Evolutionary conservation across 2,888 invertebrate genomes (phyloP).

Genomic region (Philereme vetulata): DNA sequence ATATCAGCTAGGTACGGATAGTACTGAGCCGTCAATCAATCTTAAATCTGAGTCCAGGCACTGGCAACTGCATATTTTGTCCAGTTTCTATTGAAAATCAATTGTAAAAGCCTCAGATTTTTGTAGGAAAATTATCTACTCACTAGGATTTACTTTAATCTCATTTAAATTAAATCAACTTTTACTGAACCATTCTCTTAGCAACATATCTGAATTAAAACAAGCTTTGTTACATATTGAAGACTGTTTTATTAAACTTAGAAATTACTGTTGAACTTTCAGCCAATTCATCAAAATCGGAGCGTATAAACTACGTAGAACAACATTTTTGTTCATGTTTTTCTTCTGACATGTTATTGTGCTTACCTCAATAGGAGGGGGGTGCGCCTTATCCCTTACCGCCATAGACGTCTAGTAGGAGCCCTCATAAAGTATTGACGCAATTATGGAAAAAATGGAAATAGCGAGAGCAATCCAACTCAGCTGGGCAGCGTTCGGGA

Average conservation of each 20-base stretch:
- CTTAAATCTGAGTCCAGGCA: too few relatives aligned
- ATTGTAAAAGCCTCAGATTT: too few relatives aligned
- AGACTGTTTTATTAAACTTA: background rate
- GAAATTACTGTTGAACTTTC: conserved; percentile 17
- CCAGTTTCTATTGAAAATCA: too few relatives aligned
- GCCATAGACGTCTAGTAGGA: conserved; percentile 11
- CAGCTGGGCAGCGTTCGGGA: too few relatives aligned
- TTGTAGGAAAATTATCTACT: too few relatives aligned
- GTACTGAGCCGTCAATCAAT: too few relatives aligned
- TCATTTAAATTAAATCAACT: too few relatives aligned
- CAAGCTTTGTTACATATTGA: background rate
- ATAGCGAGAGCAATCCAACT: too few relatives aligned
- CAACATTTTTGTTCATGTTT: conserved; percentile 40
- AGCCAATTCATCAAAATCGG: conserved; percentile 31
- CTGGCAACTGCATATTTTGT: too few relatives aligned
- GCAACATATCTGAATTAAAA: background rate
- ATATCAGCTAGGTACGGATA: too few relatives aligned
- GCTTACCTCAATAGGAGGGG: conserved; percentile 39
- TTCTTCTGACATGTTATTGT: conserved; percentile 41
- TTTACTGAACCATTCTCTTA: background rate
- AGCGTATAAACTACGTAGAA: conserved; percentile 29
- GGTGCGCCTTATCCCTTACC: conserved; percentile 32
- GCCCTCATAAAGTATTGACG: background rate
- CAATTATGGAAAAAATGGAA: too few relatives aligned
- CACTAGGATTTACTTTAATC: too few relatives aligned